phyloP scores from a whole-genome alignment of 2,888 invertebrate genomes.

The Serrognathus titanus region DNA sequence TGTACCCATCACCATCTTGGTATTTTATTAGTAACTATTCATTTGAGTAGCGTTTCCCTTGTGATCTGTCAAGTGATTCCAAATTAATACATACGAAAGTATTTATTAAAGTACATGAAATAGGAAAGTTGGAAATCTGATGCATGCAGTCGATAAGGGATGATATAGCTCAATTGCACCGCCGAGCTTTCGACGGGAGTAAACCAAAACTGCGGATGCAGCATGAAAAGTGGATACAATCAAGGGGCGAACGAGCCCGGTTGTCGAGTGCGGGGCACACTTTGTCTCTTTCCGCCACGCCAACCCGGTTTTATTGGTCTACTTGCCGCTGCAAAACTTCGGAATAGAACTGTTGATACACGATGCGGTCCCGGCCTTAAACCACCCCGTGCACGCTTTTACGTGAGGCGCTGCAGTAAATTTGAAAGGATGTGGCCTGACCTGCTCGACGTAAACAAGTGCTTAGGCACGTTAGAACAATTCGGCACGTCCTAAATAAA shows the following conservation, averaged over 20 bases:
- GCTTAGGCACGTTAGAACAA: conserved; percentile 8
- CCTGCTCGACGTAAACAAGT: conserved; percentile 11
- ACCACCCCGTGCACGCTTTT: no score
- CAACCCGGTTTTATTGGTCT: conserved; percentile 18
- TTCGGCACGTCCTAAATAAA: conserved; percentile 1
- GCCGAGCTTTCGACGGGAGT: no score
- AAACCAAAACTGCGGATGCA: no score
- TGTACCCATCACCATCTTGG: no score
- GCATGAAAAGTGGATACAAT: background rate
- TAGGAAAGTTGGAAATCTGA: no score
- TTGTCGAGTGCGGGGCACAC: conserved; percentile 3
- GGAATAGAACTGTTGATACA: conserved; percentile 30
- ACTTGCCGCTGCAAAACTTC: background rate
- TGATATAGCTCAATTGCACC: no score
- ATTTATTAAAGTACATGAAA: no score
- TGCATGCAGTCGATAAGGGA: no score
- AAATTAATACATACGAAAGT: no score
- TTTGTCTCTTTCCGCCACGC: conserved; percentile 6
- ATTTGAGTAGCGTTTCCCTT: no score
- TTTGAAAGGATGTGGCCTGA: conserved; percentile 19
- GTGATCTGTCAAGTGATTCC: no score
- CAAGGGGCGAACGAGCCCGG: background rate
- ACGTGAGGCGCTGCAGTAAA: conserved; percentile 20
- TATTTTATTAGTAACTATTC: no score
- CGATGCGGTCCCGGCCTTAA: conserved; percentile 31